A percentile compares a stretch with the other conserved stretches of the same genome.
These are phyloP conservation scores for Rissa tridactyla DNA, from an alignment of 2,113 vertebrate species.

Conservation along the genomic window DNA sequence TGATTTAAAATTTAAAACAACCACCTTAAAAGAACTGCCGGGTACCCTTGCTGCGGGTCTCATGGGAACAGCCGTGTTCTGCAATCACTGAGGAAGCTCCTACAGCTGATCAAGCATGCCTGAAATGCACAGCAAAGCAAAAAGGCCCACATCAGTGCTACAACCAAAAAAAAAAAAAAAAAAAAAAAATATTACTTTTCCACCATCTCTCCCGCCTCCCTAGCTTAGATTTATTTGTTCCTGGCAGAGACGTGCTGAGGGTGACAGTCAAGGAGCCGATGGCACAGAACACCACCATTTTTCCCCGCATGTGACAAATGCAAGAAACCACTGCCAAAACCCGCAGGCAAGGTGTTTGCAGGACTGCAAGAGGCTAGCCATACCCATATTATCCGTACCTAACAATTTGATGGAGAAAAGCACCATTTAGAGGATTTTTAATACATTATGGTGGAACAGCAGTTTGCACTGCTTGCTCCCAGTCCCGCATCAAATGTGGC, in stretches of 20 bases:
- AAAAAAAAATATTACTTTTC: background rate
- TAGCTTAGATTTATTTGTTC: background rate
- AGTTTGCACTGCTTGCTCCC: background rate
- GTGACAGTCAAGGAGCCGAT: background rate
- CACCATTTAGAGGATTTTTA: background rate
- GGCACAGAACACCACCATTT: background rate
- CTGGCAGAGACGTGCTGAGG: background rate
- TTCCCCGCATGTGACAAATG: background rate
- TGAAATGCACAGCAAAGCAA: background rate
- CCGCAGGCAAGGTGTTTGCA: background rate
- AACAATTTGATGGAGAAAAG: background rate
- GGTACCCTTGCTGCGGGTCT: background rate
- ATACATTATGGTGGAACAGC: fast-evolving
- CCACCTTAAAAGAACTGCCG: background rate
- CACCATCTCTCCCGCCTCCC: background rate
- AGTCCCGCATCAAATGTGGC: fast-evolving
- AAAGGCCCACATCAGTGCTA: background rate
- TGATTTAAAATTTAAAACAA: background rate
- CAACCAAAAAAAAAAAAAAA: background rate
- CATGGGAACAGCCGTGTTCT: background rate
- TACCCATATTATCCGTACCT: fast-evolving
- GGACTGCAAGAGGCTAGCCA: background rate
- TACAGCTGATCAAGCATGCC: background rate
- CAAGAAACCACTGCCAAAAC: background rate
- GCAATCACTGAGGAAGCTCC: background rate